Evolutionary conservation across 2,888 invertebrate genomes (phyloP), one percentile per base, ranked within the genome.

Genomic region (Bombylius discolor): DNA sequence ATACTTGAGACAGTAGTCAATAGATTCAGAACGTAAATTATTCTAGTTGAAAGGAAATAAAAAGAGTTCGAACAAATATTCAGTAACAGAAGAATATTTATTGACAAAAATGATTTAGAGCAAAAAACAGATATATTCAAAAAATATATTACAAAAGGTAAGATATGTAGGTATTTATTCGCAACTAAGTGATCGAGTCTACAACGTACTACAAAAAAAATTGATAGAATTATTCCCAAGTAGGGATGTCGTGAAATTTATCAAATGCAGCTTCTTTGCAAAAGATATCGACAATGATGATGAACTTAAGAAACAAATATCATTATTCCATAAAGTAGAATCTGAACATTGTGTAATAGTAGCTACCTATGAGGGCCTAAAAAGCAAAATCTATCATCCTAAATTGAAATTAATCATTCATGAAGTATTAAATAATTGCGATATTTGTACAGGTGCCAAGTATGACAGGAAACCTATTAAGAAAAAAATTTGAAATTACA

Each of bases 1-100:
- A 23, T 53, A 23, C 42, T 57, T 7, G 57, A 53, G 5, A 53
- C 53, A 32, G 51, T 51, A 11, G 53, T 57, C 3, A 53, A 57
- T 31, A 50, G 57, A 9, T 55, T 57, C 34, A 52, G 36, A 52
- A 12, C 13, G 5, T 5, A 44, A 44, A 44, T 44, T 5, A 44
- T 44, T 44, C n/a, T 57, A 6, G 48, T 48, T 44, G 55, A 57
- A 54, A 34, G 39, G 5, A 49, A 52, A 50, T 42, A 53, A 39
- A 50, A 13, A 5, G 53, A 53, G 36, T 46, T 23, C 3, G 23
- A 23, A 23, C 23, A 23, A 23, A 23, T 23, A 23, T 23, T 23
- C 23, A 23, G 3, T 23, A 23, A 23, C 23, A 23, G 23, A 23
- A 23, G 23, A 23, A 23, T 23, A 23, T 23, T 23, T 23, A 23